Evolutionary conservation across 1,140 invertebrate species (phyloP).

Genomic region (Trachymyrmex cornetzi): DNA sequence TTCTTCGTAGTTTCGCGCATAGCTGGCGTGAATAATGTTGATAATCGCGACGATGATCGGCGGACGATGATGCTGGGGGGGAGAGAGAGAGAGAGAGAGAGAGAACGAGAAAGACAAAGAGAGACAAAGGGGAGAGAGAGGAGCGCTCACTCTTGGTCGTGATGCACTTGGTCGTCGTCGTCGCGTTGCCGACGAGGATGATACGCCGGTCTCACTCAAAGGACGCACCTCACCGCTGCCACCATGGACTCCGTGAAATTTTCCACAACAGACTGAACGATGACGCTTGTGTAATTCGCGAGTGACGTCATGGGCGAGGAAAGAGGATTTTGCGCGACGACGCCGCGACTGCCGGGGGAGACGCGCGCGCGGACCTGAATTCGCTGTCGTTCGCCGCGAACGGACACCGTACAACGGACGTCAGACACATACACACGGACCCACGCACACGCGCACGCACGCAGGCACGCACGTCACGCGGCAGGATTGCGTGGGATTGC

Average conservation of each 20-base stretch:
- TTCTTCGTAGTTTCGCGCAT: background rate
- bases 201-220: slow-evolving; percentile 18
- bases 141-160: slow-evolving; percentile 1
- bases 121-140: background rate
- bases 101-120: background rate
- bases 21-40: background rate
- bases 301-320: slow-evolving; percentile 76
- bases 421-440: background rate
- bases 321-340: slow-evolving; percentile 59
- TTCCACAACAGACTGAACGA: slow-evolving; percentile 77
- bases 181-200: background rate
- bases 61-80: background rate
- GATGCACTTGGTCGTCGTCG: background rate
- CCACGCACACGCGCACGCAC: background rate
- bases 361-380: slow-evolving; percentile 26
- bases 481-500: slow-evolving; percentile 33
- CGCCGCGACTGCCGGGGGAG: background rate
- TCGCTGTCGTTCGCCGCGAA: background rate
- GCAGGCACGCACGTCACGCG: slow-evolving; percentile 47
- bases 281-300: slow-evolving; percentile 79
- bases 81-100: background rate
- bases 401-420: background rate
- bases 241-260: slow-evolving; percentile 71
- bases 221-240: slow-evolving; percentile 9
- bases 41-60: background rate